These are phyloP conservation scores for Temnothorax ravouxi DNA, from an alignment of 2,888 invertebrate species.

Conservation along the genomic window DNA sequence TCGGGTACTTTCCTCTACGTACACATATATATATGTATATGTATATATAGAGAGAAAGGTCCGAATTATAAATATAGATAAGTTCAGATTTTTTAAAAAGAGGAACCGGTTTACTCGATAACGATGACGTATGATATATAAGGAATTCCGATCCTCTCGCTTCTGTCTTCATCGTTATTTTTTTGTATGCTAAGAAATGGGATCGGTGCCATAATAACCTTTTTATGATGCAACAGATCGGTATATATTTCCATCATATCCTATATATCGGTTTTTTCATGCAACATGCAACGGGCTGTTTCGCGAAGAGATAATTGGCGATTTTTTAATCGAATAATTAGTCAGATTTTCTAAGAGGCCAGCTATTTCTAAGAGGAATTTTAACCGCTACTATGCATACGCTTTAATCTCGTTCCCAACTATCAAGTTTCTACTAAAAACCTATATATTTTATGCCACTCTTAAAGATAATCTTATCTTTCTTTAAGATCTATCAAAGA, in stretches of 20 bases:
- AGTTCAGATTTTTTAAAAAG: neutral
- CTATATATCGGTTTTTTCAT: neutral
- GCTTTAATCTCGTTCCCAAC: neutral
- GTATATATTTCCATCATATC: neutral
- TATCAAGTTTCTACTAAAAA: neutral
- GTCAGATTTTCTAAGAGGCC: neutral
- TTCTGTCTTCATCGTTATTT: neutral
- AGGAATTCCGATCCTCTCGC: neutral
- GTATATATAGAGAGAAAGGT: neutral
- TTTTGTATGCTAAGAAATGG: neutral
- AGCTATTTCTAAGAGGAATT: neutral
- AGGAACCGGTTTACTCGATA: constrained; percentile 19
- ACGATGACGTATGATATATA: neutral
- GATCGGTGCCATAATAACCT: neutral
- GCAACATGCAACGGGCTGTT: neutral
- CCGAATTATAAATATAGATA: neutral
- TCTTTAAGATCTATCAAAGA: no score
- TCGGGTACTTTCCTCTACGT: no score
- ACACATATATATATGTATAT: neutral
- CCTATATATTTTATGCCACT: neutral
- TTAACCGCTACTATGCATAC: neutral
- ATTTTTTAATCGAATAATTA: neutral
- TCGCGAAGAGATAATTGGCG: neutral
- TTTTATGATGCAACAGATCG: neutral
- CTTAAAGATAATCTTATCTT: neutral